These are phyloP conservation scores for Nasonia giraulti DNA, from an alignment of 1,140 invertebrate genomes.

Conservation along the genomic window DNA sequence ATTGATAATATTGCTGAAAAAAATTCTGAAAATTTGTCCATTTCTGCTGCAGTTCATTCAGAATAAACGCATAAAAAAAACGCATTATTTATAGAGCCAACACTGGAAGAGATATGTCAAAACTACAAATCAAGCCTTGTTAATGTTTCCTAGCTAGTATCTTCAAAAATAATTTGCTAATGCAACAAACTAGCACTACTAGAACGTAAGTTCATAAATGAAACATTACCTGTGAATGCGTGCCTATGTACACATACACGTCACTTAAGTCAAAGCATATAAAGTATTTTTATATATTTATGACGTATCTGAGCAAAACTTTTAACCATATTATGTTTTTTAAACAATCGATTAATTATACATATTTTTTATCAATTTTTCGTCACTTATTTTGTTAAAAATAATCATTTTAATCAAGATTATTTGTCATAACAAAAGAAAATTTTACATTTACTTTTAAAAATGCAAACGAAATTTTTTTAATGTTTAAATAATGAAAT, in stretches of 20 bases:
- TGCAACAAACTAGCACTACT: neutral
- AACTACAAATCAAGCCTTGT: conserved; percentile 20
- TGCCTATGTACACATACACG: conserved; percentile 20
- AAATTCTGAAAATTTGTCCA: conserved; percentile 3
- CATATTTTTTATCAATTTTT: neutral
- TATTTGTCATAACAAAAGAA: neutral
- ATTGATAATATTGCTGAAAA: conserved; percentile 26
- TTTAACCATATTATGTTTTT: conserved; percentile 29
- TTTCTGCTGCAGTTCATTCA: conserved; percentile 5
- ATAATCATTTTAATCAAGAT: neutral
- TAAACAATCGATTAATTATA: conserved; percentile 2
- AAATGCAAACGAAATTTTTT: neutral
- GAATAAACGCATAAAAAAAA: neutral
- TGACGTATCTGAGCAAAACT: conserved; percentile 16
- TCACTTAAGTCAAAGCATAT: conserved; percentile 16
- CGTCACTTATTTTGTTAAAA: neutral
- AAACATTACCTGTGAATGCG: conserved; percentile 23
- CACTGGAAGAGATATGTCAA: neutral
- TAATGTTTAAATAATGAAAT: neutral
- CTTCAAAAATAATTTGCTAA: neutral
- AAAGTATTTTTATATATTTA: conserved; percentile 49
- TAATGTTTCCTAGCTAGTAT: conserved; percentile 15
- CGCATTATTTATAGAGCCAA: neutral
- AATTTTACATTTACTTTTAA: neutral
- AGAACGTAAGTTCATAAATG: conserved; percentile 6